A percentile compares a stretch with the other conserved stretches of the same genome.
These are phyloP conservation scores for Riparia riparia DNA, from an alignment of 2,113 vertebrate genomes.

Conservation along the genomic window DNA sequence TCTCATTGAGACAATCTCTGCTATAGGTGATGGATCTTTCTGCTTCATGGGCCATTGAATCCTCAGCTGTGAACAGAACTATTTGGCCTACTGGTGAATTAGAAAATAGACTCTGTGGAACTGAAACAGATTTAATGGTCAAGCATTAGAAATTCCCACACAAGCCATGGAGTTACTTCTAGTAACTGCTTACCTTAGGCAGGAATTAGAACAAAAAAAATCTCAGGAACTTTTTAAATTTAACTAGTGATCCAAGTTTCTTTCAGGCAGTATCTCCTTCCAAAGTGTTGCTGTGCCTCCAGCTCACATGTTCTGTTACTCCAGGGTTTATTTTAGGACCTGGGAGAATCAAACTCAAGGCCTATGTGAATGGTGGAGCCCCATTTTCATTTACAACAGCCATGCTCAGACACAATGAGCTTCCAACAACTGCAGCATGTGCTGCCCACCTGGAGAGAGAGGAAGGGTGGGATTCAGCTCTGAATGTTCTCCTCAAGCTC, in stretches of 20 bases:
- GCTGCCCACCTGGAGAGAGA: background rate
- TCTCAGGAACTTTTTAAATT: background rate
- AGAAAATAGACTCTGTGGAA: background rate
- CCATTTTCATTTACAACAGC: constrained; percentile 19
- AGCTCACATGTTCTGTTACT: background rate
- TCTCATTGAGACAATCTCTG: background rate
- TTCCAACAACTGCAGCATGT: background rate
- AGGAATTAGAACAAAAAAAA: background rate
- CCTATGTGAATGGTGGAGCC: background rate
- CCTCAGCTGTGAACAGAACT: background rate
- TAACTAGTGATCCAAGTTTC: background rate
- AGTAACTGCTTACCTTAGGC: constrained; percentile 4
- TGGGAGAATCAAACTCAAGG: background rate
- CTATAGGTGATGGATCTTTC: background rate
- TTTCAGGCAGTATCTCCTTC: background rate
- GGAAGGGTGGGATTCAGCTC: background rate
- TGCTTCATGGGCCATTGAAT: background rate
- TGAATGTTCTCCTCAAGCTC: background rate
- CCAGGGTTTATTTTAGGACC: background rate
- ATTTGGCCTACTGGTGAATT: background rate
- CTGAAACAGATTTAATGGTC: background rate
- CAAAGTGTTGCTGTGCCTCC: background rate
- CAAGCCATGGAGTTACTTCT: background rate
- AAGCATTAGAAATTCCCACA: background rate
- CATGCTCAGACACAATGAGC: background rate